Evolutionary conservation across 2,113 vertebrate species (phyloP), one percentile per base, ranked within the genome.

Genomic region (Syngnathus floridae): DNA sequence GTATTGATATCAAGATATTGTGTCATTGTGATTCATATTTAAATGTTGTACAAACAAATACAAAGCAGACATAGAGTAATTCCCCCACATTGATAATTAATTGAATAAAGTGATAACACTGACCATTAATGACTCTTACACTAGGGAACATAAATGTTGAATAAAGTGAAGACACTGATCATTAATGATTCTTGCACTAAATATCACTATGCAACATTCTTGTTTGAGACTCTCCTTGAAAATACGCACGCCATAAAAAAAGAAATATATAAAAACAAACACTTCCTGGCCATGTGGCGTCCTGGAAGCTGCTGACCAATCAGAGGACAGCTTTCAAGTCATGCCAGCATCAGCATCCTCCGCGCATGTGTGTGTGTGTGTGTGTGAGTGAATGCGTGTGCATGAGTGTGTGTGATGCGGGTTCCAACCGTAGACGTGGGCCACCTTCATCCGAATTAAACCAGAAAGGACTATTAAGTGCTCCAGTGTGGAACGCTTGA

Each of bases 241-340:
- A 62, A 62, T 62, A 22, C 38, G 2, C 38, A 26, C 36, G 12
- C n/a, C 40, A 12, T 38, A 7, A 22, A 43, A 43, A 35, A 19
- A 19, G 13, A 48, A 6, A 35, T 40, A 1, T 13, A 38, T 17
- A 66, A 64, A 3, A 6, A 69, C 17, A 60, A 71, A 64, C 2
- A 67, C 70, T 73, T 84, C 72, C 75, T 72, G 67, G 41, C 65
- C 74, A 63, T 43, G 78, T 85, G 87, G 82, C 80, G 81, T 73
- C 26, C 26, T 35, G 54, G 60, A 16, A 31, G 71, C 80, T 75
- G 75, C 63, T 73, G 84, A 79, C 87, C 87, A 89, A 89, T 89
- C 38, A 80, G 80, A 68, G 1, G 37, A 6, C 61, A 60, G 67
- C 74, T 76, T 70, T 57, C 56, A 61, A 67, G 64, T 82, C 79